A percentile compares a stretch with the other conserved stretches of the same genome.
Conservation (phyloP, 2,797 vertebrate genomes). For the Thamnophis elegans region DNA sequence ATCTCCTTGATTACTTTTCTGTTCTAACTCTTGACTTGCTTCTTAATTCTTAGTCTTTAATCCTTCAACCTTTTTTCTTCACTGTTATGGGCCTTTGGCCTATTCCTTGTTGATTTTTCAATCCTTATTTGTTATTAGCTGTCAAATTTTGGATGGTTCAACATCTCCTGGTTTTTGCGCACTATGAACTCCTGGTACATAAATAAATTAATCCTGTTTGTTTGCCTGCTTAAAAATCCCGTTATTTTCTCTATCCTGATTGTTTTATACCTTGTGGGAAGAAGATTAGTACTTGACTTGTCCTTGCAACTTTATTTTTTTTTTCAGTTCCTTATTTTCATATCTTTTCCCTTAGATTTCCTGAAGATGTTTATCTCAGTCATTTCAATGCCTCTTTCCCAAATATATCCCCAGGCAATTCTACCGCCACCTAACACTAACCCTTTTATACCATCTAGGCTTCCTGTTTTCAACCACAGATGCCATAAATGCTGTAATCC, state of each 20-base stretch:
- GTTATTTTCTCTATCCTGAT: background rate
- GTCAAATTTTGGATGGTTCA: background rate
- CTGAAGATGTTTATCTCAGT: background rate
- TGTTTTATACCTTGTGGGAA: background rate
- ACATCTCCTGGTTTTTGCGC: background rate
- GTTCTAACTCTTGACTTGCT: background rate
- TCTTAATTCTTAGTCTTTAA: background rate
- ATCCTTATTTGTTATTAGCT: background rate
- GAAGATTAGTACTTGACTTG: background rate
- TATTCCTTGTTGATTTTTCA: background rate
- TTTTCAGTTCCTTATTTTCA: background rate
- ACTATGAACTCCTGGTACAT: background rate
- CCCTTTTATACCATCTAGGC: background rate
- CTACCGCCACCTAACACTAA: background rate
- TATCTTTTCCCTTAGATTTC: background rate
- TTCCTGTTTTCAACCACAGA: constrained; percentile 58
- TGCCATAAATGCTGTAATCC: constrained; percentile 59
- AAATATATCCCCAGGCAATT: accelerated
- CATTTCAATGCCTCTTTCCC: background rate
- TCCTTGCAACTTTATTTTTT: background rate
- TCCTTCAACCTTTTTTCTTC: background rate
- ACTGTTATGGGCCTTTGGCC: background rate
- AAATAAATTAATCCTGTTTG: background rate
- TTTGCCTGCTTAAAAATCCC: background rate
- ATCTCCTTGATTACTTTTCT: background rate